Percentiles rank a stretch among this genome's conserved stretches.
Conservation (phyloP, 64 coral and sea anemone species). For the Orbicella faveolata region DNA sequence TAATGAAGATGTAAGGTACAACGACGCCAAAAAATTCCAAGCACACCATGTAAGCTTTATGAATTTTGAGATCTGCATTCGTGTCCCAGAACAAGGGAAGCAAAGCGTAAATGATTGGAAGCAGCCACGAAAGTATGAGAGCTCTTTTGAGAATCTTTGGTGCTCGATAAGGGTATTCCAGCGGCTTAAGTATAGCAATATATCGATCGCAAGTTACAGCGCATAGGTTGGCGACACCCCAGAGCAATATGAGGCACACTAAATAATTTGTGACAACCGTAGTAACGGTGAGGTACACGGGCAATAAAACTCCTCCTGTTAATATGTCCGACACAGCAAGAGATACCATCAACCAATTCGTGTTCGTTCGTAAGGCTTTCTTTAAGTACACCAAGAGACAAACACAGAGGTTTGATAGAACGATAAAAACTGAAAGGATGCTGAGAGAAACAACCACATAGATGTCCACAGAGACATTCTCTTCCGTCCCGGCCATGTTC, state of each 20-base stretch:
- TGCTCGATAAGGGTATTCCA: slow-evolving; percentile 42
- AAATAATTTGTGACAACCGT: slow-evolving; percentile 11
- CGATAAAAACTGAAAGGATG: slow-evolving; percentile 25
- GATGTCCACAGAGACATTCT: slow-evolving; percentile 11
- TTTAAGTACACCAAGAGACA: slow-evolving; percentile 16
- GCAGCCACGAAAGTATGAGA: slow-evolving; percentile 39
- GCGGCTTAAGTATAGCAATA: slow-evolving; percentile 24
- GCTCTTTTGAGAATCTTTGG: slow-evolving; percentile 19
- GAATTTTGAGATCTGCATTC: slow-evolving; percentile 19
- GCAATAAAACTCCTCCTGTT: slow-evolving; percentile 39
- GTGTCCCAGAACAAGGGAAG: slow-evolving; percentile 56
- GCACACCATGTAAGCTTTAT: slow-evolving; percentile 61
- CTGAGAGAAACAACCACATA: slow-evolving; percentile 6
- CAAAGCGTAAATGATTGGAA: slow-evolving; percentile 30
- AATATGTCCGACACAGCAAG: slow-evolving; percentile 65
- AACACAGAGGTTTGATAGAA: slow-evolving; percentile 14
- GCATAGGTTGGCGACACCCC: slow-evolving; percentile 44
- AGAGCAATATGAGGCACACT: slow-evolving; percentile 5
- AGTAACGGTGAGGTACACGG: neutral
- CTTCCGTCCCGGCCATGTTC: neutral
- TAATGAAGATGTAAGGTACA: slow-evolving; percentile 48
- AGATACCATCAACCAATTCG: slow-evolving; percentile 53
- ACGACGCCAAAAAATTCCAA: slow-evolving; percentile 57
- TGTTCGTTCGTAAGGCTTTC: slow-evolving; percentile 37
- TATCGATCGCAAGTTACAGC: slow-evolving; percentile 59